Base-by-base conservation (phyloP, 2,797 vertebrate species). In the Enteromius trimaculatus region DNA sequence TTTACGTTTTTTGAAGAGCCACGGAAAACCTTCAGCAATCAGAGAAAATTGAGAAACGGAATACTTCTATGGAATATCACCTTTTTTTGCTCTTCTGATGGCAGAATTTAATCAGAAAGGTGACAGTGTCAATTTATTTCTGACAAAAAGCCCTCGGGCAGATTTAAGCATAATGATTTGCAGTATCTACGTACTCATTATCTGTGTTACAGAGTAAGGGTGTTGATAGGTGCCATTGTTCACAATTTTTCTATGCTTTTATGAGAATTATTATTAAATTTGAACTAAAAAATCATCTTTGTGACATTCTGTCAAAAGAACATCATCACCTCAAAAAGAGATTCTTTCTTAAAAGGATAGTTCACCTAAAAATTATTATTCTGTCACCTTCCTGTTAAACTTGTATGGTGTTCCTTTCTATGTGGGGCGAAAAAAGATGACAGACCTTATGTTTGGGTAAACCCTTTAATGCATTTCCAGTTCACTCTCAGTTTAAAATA, bases 21-120 rank as follows among this genome's bases (percentile, higher is more conserved):
- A 82, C 84, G 75, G 72, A 81, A 66, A 77, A 90, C 87, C 87
- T 91, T 89, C 80, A 84, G 85, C 85, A 90, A 89, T 91, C 89
- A 88, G 71, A 76, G 64, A 39, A 9, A 81, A 83, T 83, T 58
- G 72, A 77, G 74, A 83, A 86, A 77, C 65, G 47, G 62, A 85
- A 76, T 77, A 70, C 71, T 62, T 64, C 81, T 69, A 21, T 29
- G 14, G 81, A 87, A 76, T 76, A 69, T 82, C 58, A 71, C 23
- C 23, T 31, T 66, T 66, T 53, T 58, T 64, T 51, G 55, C 53
- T n/a, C 26, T 84, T 77, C 60, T 14, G 34, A 80, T 65, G 72
- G 44, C 80, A 83, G 62, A 19, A 60, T 83, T 86, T 69, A 84
- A 87, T 83, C 53, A 84, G 80, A 85, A 75, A 80, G 87, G 89